phyloP scores from a whole-genome alignment of 1,140 invertebrate genomes.

The Hylaeus volcanicus region DNA sequence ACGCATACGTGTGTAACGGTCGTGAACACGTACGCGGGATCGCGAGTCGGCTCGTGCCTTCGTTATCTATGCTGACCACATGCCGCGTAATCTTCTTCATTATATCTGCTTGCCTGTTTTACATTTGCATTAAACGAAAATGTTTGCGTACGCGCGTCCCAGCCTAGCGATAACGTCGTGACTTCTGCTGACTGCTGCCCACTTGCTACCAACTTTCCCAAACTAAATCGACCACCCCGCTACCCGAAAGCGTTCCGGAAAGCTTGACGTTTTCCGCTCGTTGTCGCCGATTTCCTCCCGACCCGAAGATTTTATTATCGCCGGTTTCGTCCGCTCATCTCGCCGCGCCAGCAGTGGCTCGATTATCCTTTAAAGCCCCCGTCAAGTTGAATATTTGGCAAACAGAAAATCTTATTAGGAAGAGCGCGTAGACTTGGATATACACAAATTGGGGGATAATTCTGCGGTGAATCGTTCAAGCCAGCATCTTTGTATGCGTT shows the following conservation, averaged over 20 bases:
- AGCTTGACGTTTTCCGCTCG: constrained; percentile 18
- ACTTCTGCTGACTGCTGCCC: constrained; percentile 33
- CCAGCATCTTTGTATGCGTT: no score
- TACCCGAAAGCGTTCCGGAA: not conserved
- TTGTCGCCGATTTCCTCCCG: constrained; percentile 10
- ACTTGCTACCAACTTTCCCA: not conserved
- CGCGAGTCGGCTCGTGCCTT: constrained; percentile 60
- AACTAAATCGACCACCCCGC: constrained; percentile 7
- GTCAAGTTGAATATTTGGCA: no score
- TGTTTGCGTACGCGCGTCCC: constrained; percentile 68
- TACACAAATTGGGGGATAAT: no score
- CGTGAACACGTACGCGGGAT: constrained; percentile 9
- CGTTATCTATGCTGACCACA: constrained; percentile 78
- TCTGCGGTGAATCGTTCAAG: no score
- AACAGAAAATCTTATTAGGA: no score
- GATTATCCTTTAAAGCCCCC: no score
- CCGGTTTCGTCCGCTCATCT: no score
- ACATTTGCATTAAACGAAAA: constrained; percentile 78
- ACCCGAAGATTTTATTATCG: no score
- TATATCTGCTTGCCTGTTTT: constrained; percentile 74
- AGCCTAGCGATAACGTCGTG: constrained; percentile 52
- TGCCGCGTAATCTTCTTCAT: constrained; percentile 78
- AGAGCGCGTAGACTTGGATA: no score
- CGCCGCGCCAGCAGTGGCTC: no score
- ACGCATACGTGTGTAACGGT: not conserved